Evolutionary conservation across 2,888 invertebrate genomes (phyloP).

Genomic region (Cataglyphis rosenhaueri): DNA sequence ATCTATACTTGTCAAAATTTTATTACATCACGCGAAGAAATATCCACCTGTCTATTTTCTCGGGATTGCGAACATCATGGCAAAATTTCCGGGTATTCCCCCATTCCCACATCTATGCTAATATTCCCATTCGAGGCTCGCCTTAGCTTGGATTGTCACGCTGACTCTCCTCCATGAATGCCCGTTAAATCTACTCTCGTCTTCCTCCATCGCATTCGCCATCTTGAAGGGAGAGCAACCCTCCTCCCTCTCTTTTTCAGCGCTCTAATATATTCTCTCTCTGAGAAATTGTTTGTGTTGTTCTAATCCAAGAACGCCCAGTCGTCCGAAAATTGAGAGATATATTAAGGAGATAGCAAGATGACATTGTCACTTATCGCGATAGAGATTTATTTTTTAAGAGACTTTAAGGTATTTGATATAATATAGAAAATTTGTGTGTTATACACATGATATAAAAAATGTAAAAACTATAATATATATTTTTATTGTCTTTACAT

Average conservation of each 20-base stretch:
- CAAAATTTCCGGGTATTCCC: not conserved
- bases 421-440: not conserved
- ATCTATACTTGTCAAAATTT: slow-evolving; percentile 17
- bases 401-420: not conserved
- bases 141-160: slow-evolving; percentile 9
- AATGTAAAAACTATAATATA: not conserved
- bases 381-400: slow-evolving; percentile 34
- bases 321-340: slow-evolving; percentile 60
- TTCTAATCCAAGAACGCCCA: slow-evolving; percentile 57
- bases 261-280: slow-evolving; percentile 74
- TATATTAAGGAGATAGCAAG: slow-evolving; percentile 58
- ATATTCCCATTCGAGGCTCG: slow-evolving; percentile 16
- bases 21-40: slow-evolving; percentile 9
- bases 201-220: not conserved
- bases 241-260: slow-evolving; percentile 10
- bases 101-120: slow-evolving; percentile 28
- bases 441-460: not conserved
- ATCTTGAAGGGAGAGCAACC: not conserved
- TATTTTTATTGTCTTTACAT: not conserved
- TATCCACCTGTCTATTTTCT: slow-evolving; percentile 12
- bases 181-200: slow-evolving; percentile 23
- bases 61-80: not conserved
- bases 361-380: slow-evolving; percentile 14
- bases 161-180: slow-evolving; percentile 5
- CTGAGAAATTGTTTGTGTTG: slow-evolving; percentile 74